A percentile compares a stretch with the other conserved stretches of the same genome.
phyloP scores from a whole-genome alignment of 2,888 invertebrate species.

The Chironomus tentans region DNA sequence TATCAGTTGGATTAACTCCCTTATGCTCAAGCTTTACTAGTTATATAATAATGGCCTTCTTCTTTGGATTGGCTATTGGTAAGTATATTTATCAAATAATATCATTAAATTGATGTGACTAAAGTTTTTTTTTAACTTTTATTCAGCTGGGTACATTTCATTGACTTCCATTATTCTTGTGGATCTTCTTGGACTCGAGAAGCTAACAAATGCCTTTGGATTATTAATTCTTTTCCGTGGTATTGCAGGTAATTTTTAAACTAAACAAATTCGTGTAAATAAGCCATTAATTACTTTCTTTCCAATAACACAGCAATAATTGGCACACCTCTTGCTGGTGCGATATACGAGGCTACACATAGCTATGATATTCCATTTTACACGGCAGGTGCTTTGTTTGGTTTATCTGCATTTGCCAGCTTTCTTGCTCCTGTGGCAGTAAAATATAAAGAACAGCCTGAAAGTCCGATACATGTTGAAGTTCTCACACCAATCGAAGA shows the following conservation, averaged over 20 bases:
- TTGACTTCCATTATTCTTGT: constrained; percentile 96
- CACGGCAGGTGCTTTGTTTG: constrained; percentile 83
- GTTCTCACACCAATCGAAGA: constrained; percentile 75
- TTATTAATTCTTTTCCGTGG: constrained; percentile 92
- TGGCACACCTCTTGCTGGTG: constrained; percentile 75
- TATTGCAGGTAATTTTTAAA: constrained; percentile 49
- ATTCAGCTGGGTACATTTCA: constrained; percentile 88
- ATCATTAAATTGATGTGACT: background rate
- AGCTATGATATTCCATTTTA: constrained; percentile 85
- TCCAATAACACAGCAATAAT: constrained; percentile 60
- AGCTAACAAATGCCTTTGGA: constrained; percentile 94
- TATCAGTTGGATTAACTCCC: constrained; percentile 74
- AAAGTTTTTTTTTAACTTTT: constrained; percentile 31
- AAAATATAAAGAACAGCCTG: constrained; percentile 47
- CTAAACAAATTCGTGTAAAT: too few relatives aligned
- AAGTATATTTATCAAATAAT: constrained; percentile 43
- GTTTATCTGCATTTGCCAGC: constrained; percentile 74
- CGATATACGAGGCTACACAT: constrained; percentile 78
- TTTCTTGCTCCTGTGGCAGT: constrained; percentile 70
- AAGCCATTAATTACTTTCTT: background rate
- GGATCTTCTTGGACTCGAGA: constrained; percentile 89
- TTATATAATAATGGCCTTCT: constrained; percentile 71
- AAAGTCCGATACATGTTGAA: constrained; percentile 55
- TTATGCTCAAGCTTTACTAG: constrained; percentile 68
- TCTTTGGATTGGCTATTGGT: constrained; percentile 89